Conservation (phyloP, 2,797 vertebrate species). For the Schizothorax lantsangensis region DNA sequence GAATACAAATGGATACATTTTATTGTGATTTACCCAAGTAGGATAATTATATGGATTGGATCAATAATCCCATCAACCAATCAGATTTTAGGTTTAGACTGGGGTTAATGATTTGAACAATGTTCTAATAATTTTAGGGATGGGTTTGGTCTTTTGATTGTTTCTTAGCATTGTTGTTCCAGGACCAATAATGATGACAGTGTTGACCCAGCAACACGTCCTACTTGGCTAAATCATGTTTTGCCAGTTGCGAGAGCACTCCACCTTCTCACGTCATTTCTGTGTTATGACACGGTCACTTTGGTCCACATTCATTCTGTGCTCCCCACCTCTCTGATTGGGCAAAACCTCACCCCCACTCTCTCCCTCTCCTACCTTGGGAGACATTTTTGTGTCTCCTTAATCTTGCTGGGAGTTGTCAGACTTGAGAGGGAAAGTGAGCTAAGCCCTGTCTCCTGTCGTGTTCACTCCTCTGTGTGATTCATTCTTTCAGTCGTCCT, state of each 20-base stretch:
- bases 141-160: neutral
- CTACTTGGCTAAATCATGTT: slow-evolving; percentile 4
- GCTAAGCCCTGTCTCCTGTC: neutral
- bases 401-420: neutral
- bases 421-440: slow-evolving; percentile 12
- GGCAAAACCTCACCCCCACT: slow-evolving; percentile 7
- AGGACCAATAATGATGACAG: neutral
- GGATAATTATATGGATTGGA: neutral
- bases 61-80: neutral
- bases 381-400: neutral
- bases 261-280: slow-evolving; percentile 57
- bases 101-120: neutral
- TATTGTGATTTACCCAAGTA: neutral
- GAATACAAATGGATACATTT: neutral
- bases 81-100: neutral
- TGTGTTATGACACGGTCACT: slow-evolving; percentile 56
- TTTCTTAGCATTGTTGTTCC: slow-evolving; percentile 4
- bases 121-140: neutral
- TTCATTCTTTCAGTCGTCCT: neutral
- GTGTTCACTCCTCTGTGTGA: slow-evolving; percentile 26
- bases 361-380: neutral
- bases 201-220: neutral
- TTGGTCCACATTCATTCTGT: slow-evolving; percentile 74
- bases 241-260: slow-evolving; percentile 68
- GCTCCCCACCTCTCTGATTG: slow-evolving; percentile 74